Conservation (phyloP, 2,888 invertebrate species). For the Zygaena filipendulae region DNA sequence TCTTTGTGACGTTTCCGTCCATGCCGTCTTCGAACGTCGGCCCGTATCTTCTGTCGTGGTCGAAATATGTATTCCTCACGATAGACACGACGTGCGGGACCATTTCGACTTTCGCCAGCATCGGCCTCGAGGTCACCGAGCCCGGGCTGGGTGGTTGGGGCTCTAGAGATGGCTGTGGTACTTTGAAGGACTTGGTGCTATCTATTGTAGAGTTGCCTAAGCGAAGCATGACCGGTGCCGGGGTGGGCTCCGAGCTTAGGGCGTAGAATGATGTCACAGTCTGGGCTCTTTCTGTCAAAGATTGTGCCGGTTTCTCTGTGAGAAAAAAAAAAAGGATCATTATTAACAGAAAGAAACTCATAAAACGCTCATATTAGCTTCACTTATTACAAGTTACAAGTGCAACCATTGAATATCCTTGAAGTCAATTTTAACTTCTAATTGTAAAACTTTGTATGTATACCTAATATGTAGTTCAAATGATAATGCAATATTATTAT, state of each 20-base stretch:
- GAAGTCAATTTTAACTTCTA: too few relatives aligned
- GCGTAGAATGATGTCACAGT: slow-evolving; percentile 57
- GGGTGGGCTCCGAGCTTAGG: slow-evolving; percentile 45
- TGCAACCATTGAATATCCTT: too few relatives aligned
- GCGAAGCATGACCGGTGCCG: slow-evolving; percentile 52
- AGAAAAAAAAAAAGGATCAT: slow-evolving; percentile 8
- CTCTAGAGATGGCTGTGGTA: slow-evolving; percentile 41
- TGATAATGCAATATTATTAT: too few relatives aligned
- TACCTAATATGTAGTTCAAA: too few relatives aligned
- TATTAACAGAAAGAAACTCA: background rate
- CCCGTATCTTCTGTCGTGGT: slow-evolving; percentile 71
- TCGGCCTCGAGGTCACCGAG: slow-evolving; percentile 13
- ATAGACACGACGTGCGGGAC: slow-evolving; percentile 44
- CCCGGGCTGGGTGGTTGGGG: slow-evolving; percentile 21
- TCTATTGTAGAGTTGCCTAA: slow-evolving; percentile 63
- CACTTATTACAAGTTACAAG: too few relatives aligned
- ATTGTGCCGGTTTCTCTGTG: slow-evolving; percentile 35
- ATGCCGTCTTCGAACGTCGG: slow-evolving; percentile 74
- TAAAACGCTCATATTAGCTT: too few relatives aligned
- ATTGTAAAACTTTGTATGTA: too few relatives aligned
- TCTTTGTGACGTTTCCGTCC: slow-evolving; percentile 72
- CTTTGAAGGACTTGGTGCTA: slow-evolving; percentile 60
- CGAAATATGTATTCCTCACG: slow-evolving; percentile 52
- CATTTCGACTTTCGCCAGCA: slow-evolving; percentile 28
- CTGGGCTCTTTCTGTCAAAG: slow-evolving; percentile 36